A percentile compares a stretch with the other conserved stretches of the same genome.
phyloP scores from a whole-genome alignment of 2,113 vertebrate genomes.

The Austrofundulus limnaeus region DNA sequence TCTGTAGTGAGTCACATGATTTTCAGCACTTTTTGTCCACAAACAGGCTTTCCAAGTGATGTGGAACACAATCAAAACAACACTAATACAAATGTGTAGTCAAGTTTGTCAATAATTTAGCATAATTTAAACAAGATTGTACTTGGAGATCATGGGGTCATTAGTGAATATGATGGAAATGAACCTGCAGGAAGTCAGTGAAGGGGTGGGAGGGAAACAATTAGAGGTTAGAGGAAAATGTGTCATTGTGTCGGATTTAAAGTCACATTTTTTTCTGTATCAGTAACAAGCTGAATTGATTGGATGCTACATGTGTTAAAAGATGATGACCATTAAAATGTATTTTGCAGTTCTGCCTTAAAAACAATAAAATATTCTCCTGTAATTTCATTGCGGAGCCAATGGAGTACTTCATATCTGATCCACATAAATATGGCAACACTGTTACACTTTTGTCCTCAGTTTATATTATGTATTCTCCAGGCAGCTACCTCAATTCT shows the following conservation, averaged over 20 bases:
- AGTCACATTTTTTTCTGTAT: conserved; percentile 26
- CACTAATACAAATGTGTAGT: not conserved
- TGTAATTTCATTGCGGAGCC: not conserved
- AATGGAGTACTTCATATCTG: not conserved
- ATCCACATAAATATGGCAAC: not conserved
- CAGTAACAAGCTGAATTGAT: conserved; percentile 1
- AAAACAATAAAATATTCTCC: not conserved
- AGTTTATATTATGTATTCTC: no score
- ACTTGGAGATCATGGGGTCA: not conserved
- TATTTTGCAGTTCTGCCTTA: no score
- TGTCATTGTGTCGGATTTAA: conserved; percentile 30
- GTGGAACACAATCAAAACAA: not conserved
- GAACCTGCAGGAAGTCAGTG: conserved; percentile 45
- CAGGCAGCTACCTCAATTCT: no score
- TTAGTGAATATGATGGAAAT: conserved; percentile 25
- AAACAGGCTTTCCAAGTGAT: not conserved
- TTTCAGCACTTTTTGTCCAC: not conserved
- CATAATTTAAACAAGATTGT: not conserved
- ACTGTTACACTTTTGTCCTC: not conserved
- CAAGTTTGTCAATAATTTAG: conserved; percentile 2
- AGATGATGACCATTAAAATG: no score
- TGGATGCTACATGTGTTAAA: not conserved
- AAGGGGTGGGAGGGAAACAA: conserved; percentile 26
- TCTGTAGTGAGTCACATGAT: not conserved
- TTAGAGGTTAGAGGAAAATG: conserved; percentile 27